Evolutionary conservation across 2,888 invertebrate genomes (phyloP), one percentile per base, ranked within the genome.

Genomic region (Neoitamus cyanurus): DNA sequence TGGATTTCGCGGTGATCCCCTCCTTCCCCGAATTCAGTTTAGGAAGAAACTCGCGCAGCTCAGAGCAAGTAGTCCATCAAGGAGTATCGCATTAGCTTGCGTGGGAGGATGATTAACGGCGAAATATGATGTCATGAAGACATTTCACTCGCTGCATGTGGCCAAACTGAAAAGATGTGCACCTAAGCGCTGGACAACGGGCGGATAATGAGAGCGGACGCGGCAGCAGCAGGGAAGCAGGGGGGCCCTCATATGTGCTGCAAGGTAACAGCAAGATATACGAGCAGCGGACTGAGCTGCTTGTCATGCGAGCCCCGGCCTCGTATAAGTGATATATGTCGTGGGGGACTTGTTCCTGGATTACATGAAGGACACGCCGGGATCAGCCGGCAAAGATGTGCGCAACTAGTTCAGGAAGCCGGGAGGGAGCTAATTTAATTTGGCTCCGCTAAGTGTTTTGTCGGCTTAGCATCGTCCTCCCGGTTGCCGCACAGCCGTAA

Each of bases 41-140:
- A 30, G 70, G 13, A 70, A 70, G 13, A 70, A 20, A 20, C 15
- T 30, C 70, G 58, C 70, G 34, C 15, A 70, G 34, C 34, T 70
- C 11, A 70, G 15, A n/a, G 7, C 11, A 31, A 15, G 31, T 70
- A 70, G 70, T 70, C 70, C 70, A 70, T 70, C 70, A 70, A 30
- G 31, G 70, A 31, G 30, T 20, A 34, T 70, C n/a, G 70, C n/a
- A 31, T 70, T 70, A 34, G 70, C 28, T 28, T 15, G 46, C 25
- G 77, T 77, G 11, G 46, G 77, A 5, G 77, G 77, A 82, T 82
- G 82, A 82, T 82, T 82, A 82, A 82, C 82, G 69, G 30, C 37
- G 69, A 82, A 68, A 69, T 82, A 82, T 82, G 82, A 82, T 82
- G 82, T 82, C 82, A 82, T 69, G 82, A 82, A 82, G 69, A 82